Base-by-base conservation (phyloP, 2,113 vertebrate genomes). In the Vulpes ferrilata region DNA sequence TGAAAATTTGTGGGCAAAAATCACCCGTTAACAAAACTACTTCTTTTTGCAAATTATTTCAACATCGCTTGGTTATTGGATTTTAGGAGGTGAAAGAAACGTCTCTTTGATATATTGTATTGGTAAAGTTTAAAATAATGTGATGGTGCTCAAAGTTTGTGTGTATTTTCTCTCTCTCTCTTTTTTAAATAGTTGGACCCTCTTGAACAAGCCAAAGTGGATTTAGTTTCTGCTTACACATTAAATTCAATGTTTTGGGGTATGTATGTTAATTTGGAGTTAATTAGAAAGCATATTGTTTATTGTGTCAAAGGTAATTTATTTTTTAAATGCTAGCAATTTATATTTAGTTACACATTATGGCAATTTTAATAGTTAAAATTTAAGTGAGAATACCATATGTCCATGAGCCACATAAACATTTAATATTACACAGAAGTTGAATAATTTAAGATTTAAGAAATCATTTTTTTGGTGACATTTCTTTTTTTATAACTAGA, bases 181-280 rank as follows among this genome's bases (percentile, higher is more conserved):
- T 81, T 23, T 22, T 67, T 96, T 65, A 98, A 98, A 88, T 88
- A 99, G 99, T 97, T 99, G 98, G 99, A 99, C 94, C 99, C 99
- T 92, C 98, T 99, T 96, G 99, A 99, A 82, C 99, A 99, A 99
- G 99, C 99, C 59, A 99, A 99, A 96, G 96, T 99, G 98, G 99
- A 99, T 98, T 98, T 99, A 98, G 99, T 99, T 99, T 99, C 99
- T 0, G 99, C 99, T 38, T 99, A 99, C 96, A 98, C 99, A 0
- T 98, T 99, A 90, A 99, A 99, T 98, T 99, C 99, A 62, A 98
- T 99, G 98, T 99, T 99, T 98, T 99, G 99, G 99, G 99, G 99
- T 99, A 99, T 98, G 99, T 99, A 90, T 95, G 23, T 73, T 88
- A 43, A 67, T 89, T 85, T 91, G 94, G 13, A 92, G 84, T 96